Conservation (phyloP, 2,888 invertebrate genomes). For the Pterobdella sp. region DNA sequence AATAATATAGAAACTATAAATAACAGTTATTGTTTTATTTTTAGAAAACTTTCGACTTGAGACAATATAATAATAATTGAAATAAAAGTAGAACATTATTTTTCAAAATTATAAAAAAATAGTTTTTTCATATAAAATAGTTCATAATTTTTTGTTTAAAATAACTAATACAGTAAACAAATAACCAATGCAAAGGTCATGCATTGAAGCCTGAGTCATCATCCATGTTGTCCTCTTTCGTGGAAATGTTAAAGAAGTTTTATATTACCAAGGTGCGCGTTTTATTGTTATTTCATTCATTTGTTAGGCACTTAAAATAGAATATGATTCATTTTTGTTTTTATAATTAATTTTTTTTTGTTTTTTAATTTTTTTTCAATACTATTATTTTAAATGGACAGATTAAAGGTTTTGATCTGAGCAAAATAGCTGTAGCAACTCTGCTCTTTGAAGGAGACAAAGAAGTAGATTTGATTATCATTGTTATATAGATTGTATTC, state of each 20-base stretch:
- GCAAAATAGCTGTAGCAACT: slow-evolving; percentile 79
- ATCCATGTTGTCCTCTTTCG: slow-evolving; percentile 60
- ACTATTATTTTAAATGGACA: too few species aligned
- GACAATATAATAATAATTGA: not conserved
- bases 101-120: not conserved
- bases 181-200: slow-evolving; percentile 45
- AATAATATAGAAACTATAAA: too few species aligned
- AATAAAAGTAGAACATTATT: not conserved
- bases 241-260: slow-evolving; percentile 74
- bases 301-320: too few species aligned
- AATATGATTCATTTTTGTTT: too few species aligned
- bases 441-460: slow-evolving; percentile 74
- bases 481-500: not conserved
- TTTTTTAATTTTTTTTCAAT: too few species aligned
- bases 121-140: not conserved
- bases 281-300: too few species aligned
- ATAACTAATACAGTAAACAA: not conserved
- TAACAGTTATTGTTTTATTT: not conserved
- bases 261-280: slow-evolving; percentile 68
- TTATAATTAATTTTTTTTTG: too few species aligned
- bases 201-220: slow-evolving; percentile 53
- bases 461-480: slow-evolving; percentile 45
- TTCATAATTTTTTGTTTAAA: not conserved
- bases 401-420: slow-evolving; percentile 74
- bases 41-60: not conserved